These are phyloP conservation scores for Musca domestica DNA, from an alignment of 1,140 invertebrate species.

Conservation along the genomic window DNA sequence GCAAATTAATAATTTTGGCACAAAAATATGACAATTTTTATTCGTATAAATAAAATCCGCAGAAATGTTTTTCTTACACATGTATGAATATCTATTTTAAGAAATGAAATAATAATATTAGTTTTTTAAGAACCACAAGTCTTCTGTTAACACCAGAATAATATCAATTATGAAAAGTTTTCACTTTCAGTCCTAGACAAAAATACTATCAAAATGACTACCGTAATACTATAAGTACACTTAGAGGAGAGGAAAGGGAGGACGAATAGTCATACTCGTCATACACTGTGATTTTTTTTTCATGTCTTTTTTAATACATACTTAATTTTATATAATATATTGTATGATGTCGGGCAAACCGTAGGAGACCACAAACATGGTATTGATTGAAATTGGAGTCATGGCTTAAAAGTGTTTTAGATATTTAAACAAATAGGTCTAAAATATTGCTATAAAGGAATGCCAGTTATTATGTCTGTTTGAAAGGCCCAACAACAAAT, in stretches of 20 bases:
- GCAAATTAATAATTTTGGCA: constrained; percentile 11
- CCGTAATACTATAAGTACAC: constrained; percentile 53
- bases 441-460: not conserved
- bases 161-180: not conserved
- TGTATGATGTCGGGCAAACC: not conserved
- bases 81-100: not conserved
- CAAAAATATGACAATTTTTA: constrained; percentile 14
- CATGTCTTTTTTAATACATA: not conserved
- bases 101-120: not conserved
- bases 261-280: not conserved
- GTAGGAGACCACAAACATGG: too few species aligned
- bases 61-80: not conserved
- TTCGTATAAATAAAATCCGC: constrained; percentile 4
- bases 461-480: too few species aligned
- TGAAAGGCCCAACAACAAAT: too few species aligned
- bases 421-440: not conserved
- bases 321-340: not conserved
- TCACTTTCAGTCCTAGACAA: not conserved
- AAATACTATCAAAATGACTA: constrained; percentile 20
- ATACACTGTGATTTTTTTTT: not conserved
- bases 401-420: not conserved
- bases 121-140: not conserved
- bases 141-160: not conserved
- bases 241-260: constrained; percentile 26
- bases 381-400: not conserved